phyloP scores from a whole-genome alignment of 53 echinoderm and acorn worm species.

The Paelopatides confundens region DNA sequence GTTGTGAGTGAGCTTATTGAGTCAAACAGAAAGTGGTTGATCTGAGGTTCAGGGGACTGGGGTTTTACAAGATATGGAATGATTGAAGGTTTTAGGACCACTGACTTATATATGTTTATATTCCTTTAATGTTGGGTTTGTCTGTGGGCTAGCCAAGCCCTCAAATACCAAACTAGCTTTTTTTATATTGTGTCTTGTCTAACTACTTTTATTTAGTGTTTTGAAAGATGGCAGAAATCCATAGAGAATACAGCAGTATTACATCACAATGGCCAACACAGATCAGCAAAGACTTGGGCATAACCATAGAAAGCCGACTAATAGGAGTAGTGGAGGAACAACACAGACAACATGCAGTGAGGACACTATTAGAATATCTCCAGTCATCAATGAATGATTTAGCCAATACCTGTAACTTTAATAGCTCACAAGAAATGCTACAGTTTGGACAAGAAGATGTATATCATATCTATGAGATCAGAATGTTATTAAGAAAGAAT shows the following conservation, averaged over 20 bases:
- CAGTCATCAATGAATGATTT: not conserved
- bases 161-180: too few relatives aligned
- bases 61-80: too few relatives aligned
- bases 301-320: not conserved
- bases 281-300: not conserved
- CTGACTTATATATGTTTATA: too few relatives aligned
- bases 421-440: not conserved
- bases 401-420: not conserved
- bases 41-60: too few relatives aligned
- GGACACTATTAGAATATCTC: not conserved
- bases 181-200: too few relatives aligned
- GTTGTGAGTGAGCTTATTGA: too few relatives aligned
- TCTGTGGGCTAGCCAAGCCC: too few relatives aligned
- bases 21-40: too few relatives aligned
- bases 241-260: not conserved
- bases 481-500: not conserved
- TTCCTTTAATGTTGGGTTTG: too few relatives aligned
- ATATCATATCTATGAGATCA: not conserved
- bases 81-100: too few relatives aligned
- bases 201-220: too few relatives aligned
- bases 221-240: not conserved
- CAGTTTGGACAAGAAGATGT: not conserved
- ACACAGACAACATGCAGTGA: not conserved
- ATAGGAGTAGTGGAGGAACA: not conserved
- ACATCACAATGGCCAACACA: not conserved